Base-by-base conservation (phyloP, 2,113 vertebrate species). In the Ochotona curzoniae region DNA sequence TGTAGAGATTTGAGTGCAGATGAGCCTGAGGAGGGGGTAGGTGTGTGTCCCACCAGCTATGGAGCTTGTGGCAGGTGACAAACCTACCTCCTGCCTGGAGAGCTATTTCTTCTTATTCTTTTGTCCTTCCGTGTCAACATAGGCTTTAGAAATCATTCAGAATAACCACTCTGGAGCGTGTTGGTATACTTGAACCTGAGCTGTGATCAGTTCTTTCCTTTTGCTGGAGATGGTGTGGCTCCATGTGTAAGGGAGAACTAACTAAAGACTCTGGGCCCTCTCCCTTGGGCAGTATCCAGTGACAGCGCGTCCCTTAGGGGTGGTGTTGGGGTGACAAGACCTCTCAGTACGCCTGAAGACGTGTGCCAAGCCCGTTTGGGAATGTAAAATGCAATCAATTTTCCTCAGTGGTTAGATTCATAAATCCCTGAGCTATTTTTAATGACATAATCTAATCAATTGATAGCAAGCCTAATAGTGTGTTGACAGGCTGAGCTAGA, bases 391-490 rank as follows among this genome's bases (percentile, higher is more conserved):
- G 57, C 88, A 94, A 94, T 96, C 87, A 92, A 1, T 98, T 97
- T 96, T 92, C 87, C 76, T 97, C 93, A 89, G 94, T 90, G 93
- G 74, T 93, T 96, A 95, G 95, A 94, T 75, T 97, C 81, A 94
- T 97, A 97, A 97, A 96, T 97, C 93, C 94, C 38, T 38, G 78
- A 85, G 92, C 82, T 96, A 85, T 97, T 97, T 96, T 97, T 97
- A 97, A 97, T 96, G 96, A 96, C 89, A 81, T 71, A 96, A 97
- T 96, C 95, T 96, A 96, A 96, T 97, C 96, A 97, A 95, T 93
- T 96, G 95, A 93, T 96, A 95, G 94, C 23, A 64, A 83, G 79
- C 74, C 75, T 97, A 96, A 94, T 83, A 96, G 92, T 38, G 71
- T 86, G 91, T 83, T 97, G 96, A 93, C 94, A 96, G 93, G n/a